phyloP scores from a whole-genome alignment of 1,140 invertebrate species.

The Drosophila mojavensis region DNA sequence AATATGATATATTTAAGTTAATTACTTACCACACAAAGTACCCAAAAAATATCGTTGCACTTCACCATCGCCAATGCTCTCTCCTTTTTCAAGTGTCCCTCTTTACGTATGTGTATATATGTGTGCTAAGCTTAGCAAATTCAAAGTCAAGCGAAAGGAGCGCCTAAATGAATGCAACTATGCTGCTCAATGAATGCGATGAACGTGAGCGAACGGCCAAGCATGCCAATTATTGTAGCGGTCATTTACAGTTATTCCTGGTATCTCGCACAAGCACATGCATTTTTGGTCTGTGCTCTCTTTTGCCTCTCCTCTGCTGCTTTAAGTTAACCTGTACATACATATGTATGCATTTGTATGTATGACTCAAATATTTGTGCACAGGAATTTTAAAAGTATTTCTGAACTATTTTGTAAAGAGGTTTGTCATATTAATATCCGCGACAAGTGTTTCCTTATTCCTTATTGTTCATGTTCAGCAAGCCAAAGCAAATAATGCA shows the following conservation, averaged over 20 bases:
- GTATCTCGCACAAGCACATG: background rate
- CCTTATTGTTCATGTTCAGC: too few relatives aligned
- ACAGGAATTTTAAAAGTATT: too few relatives aligned
- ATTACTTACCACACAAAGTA: background rate
- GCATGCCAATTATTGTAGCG: background rate
- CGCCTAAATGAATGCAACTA: background rate
- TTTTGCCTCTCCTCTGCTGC: too few relatives aligned
- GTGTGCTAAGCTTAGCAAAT: background rate
- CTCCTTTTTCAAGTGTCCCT: background rate
- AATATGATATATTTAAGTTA: background rate
- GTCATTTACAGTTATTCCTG: background rate
- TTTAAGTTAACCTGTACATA: too few relatives aligned
- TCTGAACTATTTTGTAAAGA: too few relatives aligned
- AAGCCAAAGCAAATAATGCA: too few relatives aligned
- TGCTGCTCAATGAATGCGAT: background rate
- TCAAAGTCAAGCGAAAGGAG: background rate
- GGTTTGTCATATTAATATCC: too few relatives aligned
- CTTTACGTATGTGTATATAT: too few relatives aligned
- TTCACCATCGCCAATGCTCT: background rate
- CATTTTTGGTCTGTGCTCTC: too few relatives aligned
- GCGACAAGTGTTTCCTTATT: too few relatives aligned
- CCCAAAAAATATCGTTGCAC: background rate
- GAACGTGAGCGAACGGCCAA: background rate
- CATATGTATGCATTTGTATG: too few relatives aligned
- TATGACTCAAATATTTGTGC: too few relatives aligned